Evolutionary conservation across 2,888 invertebrate genomes (phyloP), one percentile per base, ranked within the genome.

Genomic region (Phyto melanocephala): DNA sequence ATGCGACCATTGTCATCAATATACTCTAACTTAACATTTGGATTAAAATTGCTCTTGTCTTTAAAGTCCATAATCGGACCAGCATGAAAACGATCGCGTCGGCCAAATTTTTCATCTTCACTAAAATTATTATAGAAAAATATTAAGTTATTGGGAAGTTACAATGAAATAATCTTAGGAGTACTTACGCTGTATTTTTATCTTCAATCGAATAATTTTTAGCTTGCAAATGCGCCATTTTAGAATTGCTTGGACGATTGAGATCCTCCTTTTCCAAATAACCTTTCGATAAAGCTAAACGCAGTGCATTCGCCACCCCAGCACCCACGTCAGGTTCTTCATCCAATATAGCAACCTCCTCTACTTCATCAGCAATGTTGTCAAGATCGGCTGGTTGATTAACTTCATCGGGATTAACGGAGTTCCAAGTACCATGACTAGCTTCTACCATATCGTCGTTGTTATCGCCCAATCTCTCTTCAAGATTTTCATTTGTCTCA

Each of bases 1-100:
- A 96, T 93, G 74, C 97, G 95, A 0, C 99, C 99, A 88, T 96
- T 96, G 89, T 99, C 98, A 92, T 99, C 99, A 85, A 98, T 97
- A 91, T 99, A 99, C 90, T 99, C 98, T 87, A 99, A 92, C 92
- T 98, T 98, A 45, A 99, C 96, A 90, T 96, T 96, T 1, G 99
- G 99, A 88, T 96, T 96, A 91, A 98, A 99, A 79, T 93, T 93
- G 68, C 95, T 94, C 91, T 97, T 97, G 90, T 99, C 98, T 89
- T 95, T 96, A 92, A 99, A 99, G 80, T 98, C 98, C 83, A 94
- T 94, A 70, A 96, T 94, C 33, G 98, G 97, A 0, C 98, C 98
- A 78, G 94, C 92, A 84, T 91, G 91, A 87, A 95, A 96, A 63
- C 94, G 94, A 93, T 94, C 96, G 85, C 95, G 93, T 37, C 93